A percentile compares a stretch with the other conserved stretches of the same genome.
Evolutionary conservation across 23 tunicate species (phyloP).

Genomic region (Halocynthia aurantium): DNA sequence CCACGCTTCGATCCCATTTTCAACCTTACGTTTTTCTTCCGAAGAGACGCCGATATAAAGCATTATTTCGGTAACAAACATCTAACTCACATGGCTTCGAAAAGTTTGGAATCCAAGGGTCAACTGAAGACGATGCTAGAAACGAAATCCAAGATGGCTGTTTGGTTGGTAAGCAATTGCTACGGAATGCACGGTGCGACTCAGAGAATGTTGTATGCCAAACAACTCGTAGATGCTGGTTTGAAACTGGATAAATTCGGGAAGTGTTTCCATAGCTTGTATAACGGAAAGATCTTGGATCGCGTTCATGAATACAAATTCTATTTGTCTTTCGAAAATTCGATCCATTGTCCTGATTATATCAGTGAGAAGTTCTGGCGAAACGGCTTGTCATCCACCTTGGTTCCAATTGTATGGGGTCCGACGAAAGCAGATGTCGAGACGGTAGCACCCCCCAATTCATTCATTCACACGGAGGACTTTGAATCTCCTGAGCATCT

Average conservation of each 20-base stretch:
- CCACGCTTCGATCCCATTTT: constrained; percentile 43
- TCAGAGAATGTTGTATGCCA: constrained; percentile 52
- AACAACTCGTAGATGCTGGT: constrained; percentile 54
- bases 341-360: constrained; percentile 58
- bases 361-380: constrained; percentile 80
- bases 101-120: constrained; percentile 8
- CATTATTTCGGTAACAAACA: constrained; percentile 30
- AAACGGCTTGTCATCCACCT: constrained; percentile 32
- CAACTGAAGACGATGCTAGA: constrained; percentile 8
- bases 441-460: constrained; percentile 72
- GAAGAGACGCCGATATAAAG: constrained; percentile 39
- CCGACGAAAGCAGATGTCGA: constrained; percentile 56
- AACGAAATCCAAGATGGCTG: constrained; percentile 36
- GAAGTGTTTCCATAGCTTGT: constrained; percentile 33
- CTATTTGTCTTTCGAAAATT: constrained; percentile 67
- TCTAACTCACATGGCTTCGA: constrained; percentile 31
- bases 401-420: constrained; percentile 84
- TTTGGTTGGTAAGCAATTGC: constrained; percentile 76
- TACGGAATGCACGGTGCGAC: constrained; percentile 45
- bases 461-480: constrained; percentile 68
- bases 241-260: constrained; percentile 72
- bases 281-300: constrained; percentile 12
- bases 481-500: constrained; percentile 43
- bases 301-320: constrained; percentile 27
- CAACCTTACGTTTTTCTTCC: constrained; percentile 37